Conservation (phyloP, 2,113 vertebrate genomes). For the Cottus gobio region DNA sequence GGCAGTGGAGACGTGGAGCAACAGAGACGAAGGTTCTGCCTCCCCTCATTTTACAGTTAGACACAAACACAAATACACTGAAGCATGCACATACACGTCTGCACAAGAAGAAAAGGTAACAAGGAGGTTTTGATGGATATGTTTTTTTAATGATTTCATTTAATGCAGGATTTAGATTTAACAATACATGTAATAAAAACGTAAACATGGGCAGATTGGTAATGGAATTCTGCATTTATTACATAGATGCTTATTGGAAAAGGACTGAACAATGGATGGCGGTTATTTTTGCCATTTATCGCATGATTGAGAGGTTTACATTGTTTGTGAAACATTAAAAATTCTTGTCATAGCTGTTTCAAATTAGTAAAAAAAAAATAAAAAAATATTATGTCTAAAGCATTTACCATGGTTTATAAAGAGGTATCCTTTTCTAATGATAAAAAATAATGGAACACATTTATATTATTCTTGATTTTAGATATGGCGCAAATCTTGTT, state of each 20-base stretch:
- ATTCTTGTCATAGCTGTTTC: background rate
- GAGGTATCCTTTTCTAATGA: background rate
- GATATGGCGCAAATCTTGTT: background rate
- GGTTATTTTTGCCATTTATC: background rate
- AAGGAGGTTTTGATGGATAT: background rate
- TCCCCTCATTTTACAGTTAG: conserved; percentile 59
- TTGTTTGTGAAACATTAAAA: conserved; percentile 21
- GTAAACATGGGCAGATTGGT: background rate
- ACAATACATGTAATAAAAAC: background rate
- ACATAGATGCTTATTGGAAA: background rate
- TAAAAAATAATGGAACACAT: background rate
- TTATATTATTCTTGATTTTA: background rate
- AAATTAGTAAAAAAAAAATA: too few relatives aligned
- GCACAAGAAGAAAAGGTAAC: background rate
- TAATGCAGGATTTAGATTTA: background rate
- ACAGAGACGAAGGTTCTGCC: conserved; percentile 76
- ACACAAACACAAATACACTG: conserved; percentile 8
- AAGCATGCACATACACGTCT: background rate
- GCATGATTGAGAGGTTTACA: background rate
- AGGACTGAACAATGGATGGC: background rate
- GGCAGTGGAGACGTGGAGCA: conserved; percentile 76
- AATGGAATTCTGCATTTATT: background rate
- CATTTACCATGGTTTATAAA: background rate
- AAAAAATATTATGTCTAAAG: background rate
- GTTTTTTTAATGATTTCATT: background rate